These are phyloP conservation scores for Lasioglossum marginatum DNA, from an alignment of 2,888 invertebrate genomes.

Conservation along the genomic window DNA sequence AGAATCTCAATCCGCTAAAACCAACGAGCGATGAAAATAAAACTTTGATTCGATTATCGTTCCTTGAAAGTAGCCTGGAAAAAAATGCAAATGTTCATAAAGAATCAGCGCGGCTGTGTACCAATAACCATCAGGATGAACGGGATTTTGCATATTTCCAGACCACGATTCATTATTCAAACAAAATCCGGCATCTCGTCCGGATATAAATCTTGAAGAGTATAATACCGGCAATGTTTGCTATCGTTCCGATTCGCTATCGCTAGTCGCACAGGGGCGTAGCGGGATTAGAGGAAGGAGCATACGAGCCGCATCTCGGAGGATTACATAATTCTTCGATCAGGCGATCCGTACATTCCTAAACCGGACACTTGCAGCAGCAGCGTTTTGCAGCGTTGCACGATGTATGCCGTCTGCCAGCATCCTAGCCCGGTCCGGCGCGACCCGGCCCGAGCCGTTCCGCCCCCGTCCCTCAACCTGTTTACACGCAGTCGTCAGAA, in stretches of 20 bases:
- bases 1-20: not conserved
- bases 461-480: slow-evolving; percentile 41
- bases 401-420: slow-evolving; percentile 3
- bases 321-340: slow-evolving; percentile 38
- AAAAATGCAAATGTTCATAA: not conserved
- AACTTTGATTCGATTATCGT: not conserved
- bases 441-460: not conserved
- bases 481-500: slow-evolving; percentile 58
- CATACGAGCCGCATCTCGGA: not conserved
- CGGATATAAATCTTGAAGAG: not conserved
- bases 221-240: not conserved
- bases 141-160: not conserved
- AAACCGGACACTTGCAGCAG: slow-evolving; percentile 4
- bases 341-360: not conserved
- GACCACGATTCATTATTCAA: not conserved
- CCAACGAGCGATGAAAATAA: not conserved
- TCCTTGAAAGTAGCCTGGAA: not conserved
- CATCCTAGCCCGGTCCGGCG: too few species aligned
- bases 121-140: not conserved
- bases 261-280: not conserved
- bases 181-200: not conserved
- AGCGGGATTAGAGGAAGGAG: not conserved
- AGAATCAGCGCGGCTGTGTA: not conserved
- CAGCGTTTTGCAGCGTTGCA: slow-evolving; percentile 12
- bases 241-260: not conserved